Evolutionary conservation across 2,113 vertebrate genomes (phyloP), one percentile per base, ranked within the genome.

Genomic region (Triplophysa rosa): DNA sequence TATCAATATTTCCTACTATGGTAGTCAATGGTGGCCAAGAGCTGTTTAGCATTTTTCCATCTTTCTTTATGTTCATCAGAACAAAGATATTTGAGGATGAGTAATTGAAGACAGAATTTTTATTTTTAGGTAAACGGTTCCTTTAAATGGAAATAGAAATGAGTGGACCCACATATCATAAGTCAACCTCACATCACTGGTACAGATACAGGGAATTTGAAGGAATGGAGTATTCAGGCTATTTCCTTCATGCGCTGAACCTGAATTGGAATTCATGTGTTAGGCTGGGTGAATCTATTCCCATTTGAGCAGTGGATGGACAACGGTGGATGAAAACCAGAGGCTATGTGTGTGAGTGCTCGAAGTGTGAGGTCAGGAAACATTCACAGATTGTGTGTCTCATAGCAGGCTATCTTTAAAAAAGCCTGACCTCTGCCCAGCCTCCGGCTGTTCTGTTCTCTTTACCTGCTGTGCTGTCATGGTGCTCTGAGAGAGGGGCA

Each of bases 381-480:
- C 1, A 3, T 66, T 80, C 62, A 49, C 11, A 16, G 67, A 47
- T 17, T n/a, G 17, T 78, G 56, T 33, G 72, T 54, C 66, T 67
- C 37, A 33, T 75, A 77, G 52, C 66, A 8, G 21, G n/a, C 26
- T 40, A 71, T n/a, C 59, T 47, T 19, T 67, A 59, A 61, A 72
- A 78, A 72, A 72, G 69, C 14, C 69, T 24, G 52, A 59, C 54
- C 54, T 42, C 54, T 59, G 54, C 69, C 21, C 54, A 24, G 29
- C 69, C 24, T 69, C 67, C 29, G n/a, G 68, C 33, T 59, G 69
- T 72, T 58, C 54, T 59, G 29, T 59, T 74, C 40, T 47, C 71
- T 45, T 62, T 47, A 74, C 21, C 71, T 74, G 23, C 62, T 74
- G 40, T 63, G 10, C 58, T 63, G 58, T 61, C 58, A 74, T 1